These are phyloP conservation scores for Ursus arctos DNA, from an alignment of 2,113 vertebrate genomes.

Conservation along the genomic window DNA sequence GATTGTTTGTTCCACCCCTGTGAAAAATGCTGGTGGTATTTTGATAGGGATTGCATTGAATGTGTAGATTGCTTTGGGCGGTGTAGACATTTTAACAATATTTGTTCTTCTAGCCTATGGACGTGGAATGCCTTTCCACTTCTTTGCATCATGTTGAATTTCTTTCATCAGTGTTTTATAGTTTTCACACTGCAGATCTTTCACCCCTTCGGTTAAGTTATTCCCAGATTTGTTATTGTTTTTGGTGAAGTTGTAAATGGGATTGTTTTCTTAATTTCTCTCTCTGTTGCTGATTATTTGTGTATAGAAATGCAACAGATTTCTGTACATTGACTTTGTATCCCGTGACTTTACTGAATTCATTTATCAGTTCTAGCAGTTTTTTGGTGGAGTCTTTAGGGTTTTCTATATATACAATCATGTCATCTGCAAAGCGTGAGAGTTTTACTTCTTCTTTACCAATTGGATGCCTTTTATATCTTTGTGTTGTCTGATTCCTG, in stretches of 20 bases:
- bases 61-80: not conserved
- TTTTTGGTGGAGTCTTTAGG: not conserved
- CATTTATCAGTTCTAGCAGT: not conserved
- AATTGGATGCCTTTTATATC: not conserved
- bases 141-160: not conserved
- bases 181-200: not conserved
- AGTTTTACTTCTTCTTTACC: not conserved
- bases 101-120: not conserved
- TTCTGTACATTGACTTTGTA: not conserved
- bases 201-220: not conserved
- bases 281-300: not conserved
- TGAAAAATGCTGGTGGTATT: not conserved
- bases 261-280: not conserved
- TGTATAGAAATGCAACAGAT: not conserved
- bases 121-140: not conserved
- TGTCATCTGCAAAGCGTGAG: not conserved
- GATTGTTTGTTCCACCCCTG: not conserved
- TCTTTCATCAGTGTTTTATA: not conserved
- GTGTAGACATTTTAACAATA: not conserved
- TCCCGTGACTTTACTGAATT: not conserved
- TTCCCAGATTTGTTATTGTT: not conserved
- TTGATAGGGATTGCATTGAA: not conserved
- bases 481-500: not conserved
- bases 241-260: not conserved
- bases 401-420: not conserved